Evolutionary conservation across 2,113 vertebrate genomes (phyloP).

Genomic region (Rhinolophus sinicus): DNA sequence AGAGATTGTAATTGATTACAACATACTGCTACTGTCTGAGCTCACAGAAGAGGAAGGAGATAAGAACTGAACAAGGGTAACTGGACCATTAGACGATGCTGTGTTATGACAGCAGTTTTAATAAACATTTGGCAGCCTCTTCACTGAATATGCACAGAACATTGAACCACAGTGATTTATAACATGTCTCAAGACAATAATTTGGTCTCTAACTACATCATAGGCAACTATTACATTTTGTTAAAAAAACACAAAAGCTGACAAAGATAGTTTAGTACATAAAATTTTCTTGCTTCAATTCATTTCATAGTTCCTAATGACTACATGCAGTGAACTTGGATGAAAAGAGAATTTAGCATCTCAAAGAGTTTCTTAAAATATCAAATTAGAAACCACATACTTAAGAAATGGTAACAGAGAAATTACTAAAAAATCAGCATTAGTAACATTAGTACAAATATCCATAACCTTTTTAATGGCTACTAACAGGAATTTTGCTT

Average conservation of each 20-base stretch:
- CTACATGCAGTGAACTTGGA: conserved; percentile 31
- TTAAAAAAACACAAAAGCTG: conserved; percentile 22
- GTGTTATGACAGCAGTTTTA: background rate
- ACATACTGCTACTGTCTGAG: background rate
- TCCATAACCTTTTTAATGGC: background rate
- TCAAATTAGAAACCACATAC: background rate
- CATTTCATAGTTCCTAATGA: conserved; percentile 46
- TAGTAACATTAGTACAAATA: conserved; percentile 2
- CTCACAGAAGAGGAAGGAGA: background rate
- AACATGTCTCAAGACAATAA: conserved; percentile 42
- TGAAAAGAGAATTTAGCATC: conserved; percentile 45
- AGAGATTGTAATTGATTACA: background rate
- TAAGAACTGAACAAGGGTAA: background rate
- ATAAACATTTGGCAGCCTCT: conserved; percentile 25
- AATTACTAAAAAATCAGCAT: background rate
- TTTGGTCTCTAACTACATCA: conserved; percentile 35
- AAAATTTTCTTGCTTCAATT: conserved; percentile 58
- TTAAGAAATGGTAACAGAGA: background rate
- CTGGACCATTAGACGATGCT: background rate
- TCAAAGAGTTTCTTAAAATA: conserved; percentile 43
- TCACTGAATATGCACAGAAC: background rate
- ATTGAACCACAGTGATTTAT: conserved; percentile 34
- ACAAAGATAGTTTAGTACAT: conserved; percentile 35
- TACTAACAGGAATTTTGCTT: background rate
- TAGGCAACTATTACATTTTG: conserved; percentile 42